Evolutionary conservation across 2,113 vertebrate species (phyloP), one percentile per base, ranked within the genome.

Genomic region (Thalassoma bifasciatum): DNA sequence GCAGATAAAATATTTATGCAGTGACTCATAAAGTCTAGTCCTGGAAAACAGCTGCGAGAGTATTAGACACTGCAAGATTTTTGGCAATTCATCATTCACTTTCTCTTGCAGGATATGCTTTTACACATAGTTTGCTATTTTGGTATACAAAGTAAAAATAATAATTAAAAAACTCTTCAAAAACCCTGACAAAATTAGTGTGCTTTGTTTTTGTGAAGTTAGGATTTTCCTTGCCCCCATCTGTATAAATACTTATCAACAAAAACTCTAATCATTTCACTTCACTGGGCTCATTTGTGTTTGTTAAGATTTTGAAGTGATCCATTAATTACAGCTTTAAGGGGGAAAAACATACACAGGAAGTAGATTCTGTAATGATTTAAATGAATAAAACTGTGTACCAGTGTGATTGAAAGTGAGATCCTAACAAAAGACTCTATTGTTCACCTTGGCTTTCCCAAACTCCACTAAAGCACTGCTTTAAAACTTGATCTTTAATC

Each of bases 1-100:
- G 86, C 80, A 86, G 84, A 89, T 89, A 87, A 84, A 90, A 92
- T 92, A 90, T 90, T 92, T 86, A 89, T 80, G 86, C 38, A 86
- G 81, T 89, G 88, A 88, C 72, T 90, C 87, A 90, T 85, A 85
- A 88, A 85, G 82, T 75, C 85, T 81, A 60, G 81, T 85, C 42
- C 72, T 90, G 88, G 87, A 91, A 90, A 91, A 86, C 84, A 88
- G 79, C 86, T 89, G 88, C 63, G 60, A 57, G 77, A 49, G 70
- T 70, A 78, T 84, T 63, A 81, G 82, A 82, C 81, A 62, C 66
- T 83, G 74, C 57, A 75, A 67, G 66, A 63, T 72, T 77, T 49
- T 72, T 84, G 77, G 75, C 75, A 73, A 85, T 83, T 79, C 81
- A 81, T 77, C 37, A 66, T 14, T 82, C 59, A 9, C 44, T 79